Base-by-base conservation (phyloP, 2,888 invertebrate species). In the Itoplectis maculator region DNA sequence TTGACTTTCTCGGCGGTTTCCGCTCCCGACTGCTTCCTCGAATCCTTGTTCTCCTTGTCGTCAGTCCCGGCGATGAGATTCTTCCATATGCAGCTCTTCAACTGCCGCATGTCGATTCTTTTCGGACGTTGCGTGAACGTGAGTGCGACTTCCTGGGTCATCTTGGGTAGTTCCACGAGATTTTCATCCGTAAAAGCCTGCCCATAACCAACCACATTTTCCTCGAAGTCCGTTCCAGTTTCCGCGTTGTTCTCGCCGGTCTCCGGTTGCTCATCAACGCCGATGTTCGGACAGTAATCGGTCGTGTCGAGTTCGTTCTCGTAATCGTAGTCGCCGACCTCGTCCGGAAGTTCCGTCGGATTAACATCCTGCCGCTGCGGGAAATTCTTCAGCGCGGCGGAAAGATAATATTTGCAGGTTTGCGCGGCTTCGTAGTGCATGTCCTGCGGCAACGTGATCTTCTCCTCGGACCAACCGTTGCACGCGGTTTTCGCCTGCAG, bases 61-160 rank as follows among this genome's bases (percentile, higher is more conserved):
- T 93, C 90, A 61, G 90, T 89, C 0, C 80, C 77, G 13, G 20
- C 61, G 6, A 93, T 94, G 8, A 97, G 92, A 84, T 95, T 92
- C 51, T 94, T 94, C 95, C 97, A 97, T 83, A 97, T 96, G 72
- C 95, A 94, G n/a, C 94, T 93, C 91, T 98, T 98, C 59, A 98
- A 92, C 89, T 95, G 96, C 88, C 96, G 96, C 95, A 98, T 97
- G 89, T 98, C 97, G 54, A 98, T 95, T 79, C 96, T 96, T 90
- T 98, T 98, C 5, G 98, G 97, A 75, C 96, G 95, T 93, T 96
- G 95, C 5, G 97, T 97, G 92, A 97, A 98, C 0, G 95, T 95
- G 82, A 98, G 96, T 88, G 96, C 95, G 63, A 96, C 95, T 93
- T 96, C 96, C 7, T 83, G 87, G 86, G 95, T 95, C 93, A 94